Evolutionary conservation across 2,888 invertebrate genomes (phyloP), one percentile per base, ranked within the genome.

Genomic region (Protophormia terraenovae): DNA sequence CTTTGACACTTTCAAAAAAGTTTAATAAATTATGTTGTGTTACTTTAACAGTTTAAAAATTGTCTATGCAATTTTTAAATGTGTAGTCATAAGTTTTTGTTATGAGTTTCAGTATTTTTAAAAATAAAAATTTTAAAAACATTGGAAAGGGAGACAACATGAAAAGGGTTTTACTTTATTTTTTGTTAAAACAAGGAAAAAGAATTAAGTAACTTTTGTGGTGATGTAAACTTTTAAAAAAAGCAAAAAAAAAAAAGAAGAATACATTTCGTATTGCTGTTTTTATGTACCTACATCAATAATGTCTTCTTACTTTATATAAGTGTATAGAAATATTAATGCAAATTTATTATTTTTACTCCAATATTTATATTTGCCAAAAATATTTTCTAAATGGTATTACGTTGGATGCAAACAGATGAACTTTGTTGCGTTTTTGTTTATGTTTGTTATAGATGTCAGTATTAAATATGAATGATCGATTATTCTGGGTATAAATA

Each of bases 281-380:
- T 2, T 24, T 8, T 50, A 10, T 24, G 22, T 53, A 12, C 22
- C 12, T 50, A 10, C 3, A 12, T 53, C n/a, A n/a, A n/a, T n/a
- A n/a, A n/a, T n/a, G n/a, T n/a, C n/a, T n/a, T n/a, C n/a, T n/a
- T n/a, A n/a, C n/a, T n/a, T 7, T 53, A 22, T 22, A 10, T 22
- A 4, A 22, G 19, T 53, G 19, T 53, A 4, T 53, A 19, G 22
- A 53, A 53, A 53, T 12, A 53, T 55, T 55, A 55, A 55, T 29
- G 27, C 14, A 58, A 58, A 58, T 58, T 58, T 58, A 58, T 58
- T 58, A 58, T 58, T 58, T 58, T n/a, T 27, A 29, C 29, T 58
- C 16, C 27, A 58, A n/a, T 55, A 55, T 55, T 55, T 55, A 55
- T 55, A n/a, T 55, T 16, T 7, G 4, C 2, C 14, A 58, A 58